A percentile compares a stretch with the other conserved stretches of the same genome.
Conservation (phyloP, 2,888 invertebrate genomes). For the Ametastegia equiseti region DNA sequence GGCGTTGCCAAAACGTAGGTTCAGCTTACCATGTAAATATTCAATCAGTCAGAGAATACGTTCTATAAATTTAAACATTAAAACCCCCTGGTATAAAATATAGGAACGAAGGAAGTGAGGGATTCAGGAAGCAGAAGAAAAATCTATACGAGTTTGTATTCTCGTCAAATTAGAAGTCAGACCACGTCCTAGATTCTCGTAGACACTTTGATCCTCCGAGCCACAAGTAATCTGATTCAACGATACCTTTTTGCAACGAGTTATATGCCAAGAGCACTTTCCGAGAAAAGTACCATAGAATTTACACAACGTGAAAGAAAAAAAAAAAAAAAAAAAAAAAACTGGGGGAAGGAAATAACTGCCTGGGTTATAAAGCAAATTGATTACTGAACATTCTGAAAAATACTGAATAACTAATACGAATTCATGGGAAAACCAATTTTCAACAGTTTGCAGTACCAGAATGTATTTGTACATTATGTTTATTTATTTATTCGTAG, state of each 20-base stretch:
- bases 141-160: conserved; percentile 4
- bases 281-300: neutral
- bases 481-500: neutral
- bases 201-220: conserved; percentile 31
- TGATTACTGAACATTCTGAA: neutral
- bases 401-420: neutral
- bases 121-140: neutral
- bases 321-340: no score
- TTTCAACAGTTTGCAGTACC: neutral
- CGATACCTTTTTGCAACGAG: conserved; percentile 21
- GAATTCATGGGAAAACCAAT: neutral
- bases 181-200: conserved; percentile 24
- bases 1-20: conserved; percentile 32
- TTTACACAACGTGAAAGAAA: neutral
- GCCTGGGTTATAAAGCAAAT: neutral
- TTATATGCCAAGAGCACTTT: conserved; percentile 16
- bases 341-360: no score
- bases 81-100: no score
- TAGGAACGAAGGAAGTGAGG: neutral
- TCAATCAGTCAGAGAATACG: conserved; percentile 39
- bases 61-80: conserved; percentile 34
- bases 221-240: conserved; percentile 20
- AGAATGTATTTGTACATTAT: neutral
- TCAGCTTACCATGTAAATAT: conserved; percentile 34
- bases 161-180: neutral